Conservation (phyloP, 2,113 vertebrate species). For the Oreocharis arfaki region DNA sequence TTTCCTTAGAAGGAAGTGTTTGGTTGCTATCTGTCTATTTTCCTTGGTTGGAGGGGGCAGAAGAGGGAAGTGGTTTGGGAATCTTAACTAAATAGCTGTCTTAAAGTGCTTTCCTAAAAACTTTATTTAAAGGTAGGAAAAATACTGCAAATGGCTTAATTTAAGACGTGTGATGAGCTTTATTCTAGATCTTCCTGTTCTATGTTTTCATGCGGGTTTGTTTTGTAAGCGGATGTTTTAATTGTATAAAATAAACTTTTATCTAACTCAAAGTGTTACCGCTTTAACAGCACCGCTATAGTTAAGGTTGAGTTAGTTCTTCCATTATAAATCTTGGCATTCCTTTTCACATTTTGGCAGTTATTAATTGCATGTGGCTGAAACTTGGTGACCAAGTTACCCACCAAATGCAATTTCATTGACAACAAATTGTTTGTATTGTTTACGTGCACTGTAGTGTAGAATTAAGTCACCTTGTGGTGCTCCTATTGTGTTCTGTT, state of each 20-base stretch:
- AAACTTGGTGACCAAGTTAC: slow-evolving; percentile 55
- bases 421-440: slow-evolving; percentile 56
- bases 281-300: slow-evolving; percentile 65
- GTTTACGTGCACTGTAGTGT: slow-evolving; percentile 60
- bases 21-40: neutral
- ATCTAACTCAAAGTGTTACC: slow-evolving; percentile 39
- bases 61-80: neutral
- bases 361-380: slow-evolving; percentile 62
- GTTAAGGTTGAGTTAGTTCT: slow-evolving; percentile 73
- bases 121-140: neutral
- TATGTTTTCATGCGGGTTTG: neutral
- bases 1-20: neutral
- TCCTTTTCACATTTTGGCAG: slow-evolving; percentile 52
- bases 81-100: neutral
- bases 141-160: neutral
- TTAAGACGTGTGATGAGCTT: neutral
- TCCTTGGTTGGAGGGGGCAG: neutral
- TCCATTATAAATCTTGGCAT: slow-evolving; percentile 69
- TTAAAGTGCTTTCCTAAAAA: neutral
- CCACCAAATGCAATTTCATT: slow-evolving; percentile 50
- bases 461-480: slow-evolving; percentile 69
- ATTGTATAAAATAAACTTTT: neutral
- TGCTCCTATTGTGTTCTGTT: slow-evolving; percentile 69
- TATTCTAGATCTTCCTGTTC: neutral
- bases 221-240: neutral